Conservation (phyloP, 2,888 invertebrate species). For the Microchrysa polita region DNA sequence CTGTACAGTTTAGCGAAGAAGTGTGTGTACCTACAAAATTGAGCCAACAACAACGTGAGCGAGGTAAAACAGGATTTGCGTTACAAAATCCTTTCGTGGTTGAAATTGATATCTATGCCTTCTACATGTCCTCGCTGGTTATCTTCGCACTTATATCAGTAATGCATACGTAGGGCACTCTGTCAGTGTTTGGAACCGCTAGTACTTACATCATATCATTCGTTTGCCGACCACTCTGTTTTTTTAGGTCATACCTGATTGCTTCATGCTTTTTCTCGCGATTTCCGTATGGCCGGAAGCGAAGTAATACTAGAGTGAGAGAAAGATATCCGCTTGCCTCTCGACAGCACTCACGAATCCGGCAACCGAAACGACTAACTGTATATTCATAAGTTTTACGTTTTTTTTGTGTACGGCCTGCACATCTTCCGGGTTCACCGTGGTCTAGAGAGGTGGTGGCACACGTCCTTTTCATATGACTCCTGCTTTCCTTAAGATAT, state of each 20-base stretch:
- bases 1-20: neutral
- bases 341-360: neutral
- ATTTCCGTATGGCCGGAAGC: neutral
- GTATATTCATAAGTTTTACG: constrained; percentile 1
- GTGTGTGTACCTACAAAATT: neutral
- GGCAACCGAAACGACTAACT: neutral
- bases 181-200: neutral
- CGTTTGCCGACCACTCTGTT: neutral
- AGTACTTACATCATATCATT: constrained; percentile 14
- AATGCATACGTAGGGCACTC: neutral
- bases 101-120: neutral
- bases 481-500: neutral
- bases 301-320: constrained; percentile 10
- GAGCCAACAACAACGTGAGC: neutral
- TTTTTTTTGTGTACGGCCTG: neutral
- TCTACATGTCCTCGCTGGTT: too few relatives aligned
- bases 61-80: neutral
- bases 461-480: neutral
- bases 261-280: constrained; percentile 1
- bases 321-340: neutral
- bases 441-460: neutral
- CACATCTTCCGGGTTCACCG: constrained; percentile 25
- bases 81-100: neutral
- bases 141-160: neutral
- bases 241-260: constrained; percentile 38